phyloP scores from a whole-genome alignment of 1,140 invertebrate genomes.

The Argopecten irradians region DNA sequence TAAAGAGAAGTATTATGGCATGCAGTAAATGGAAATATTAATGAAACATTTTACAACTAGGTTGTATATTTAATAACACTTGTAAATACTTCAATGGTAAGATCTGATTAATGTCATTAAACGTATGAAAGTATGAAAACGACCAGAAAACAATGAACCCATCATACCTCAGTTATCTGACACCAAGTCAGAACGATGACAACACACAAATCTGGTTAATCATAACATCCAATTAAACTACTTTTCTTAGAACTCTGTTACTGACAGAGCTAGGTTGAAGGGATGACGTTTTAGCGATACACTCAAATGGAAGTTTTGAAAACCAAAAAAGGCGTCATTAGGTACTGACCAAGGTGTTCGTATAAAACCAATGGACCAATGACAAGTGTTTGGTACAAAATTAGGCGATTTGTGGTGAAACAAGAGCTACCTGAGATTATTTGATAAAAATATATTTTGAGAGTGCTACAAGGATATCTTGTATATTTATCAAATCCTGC shows the following conservation, averaged over 20 bases:
- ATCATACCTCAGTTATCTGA: background rate
- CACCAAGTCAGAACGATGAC: background rate
- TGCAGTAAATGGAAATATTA: background rate
- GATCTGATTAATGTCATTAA: background rate
- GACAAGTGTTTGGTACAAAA: background rate
- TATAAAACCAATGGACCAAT: background rate
- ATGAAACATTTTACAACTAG: background rate
- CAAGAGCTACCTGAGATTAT: slow-evolving; percentile 7
- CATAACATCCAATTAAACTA: background rate
- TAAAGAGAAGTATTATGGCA: background rate
- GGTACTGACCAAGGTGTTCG: background rate
- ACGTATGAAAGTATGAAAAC: slow-evolving; percentile 9
- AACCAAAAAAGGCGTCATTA: background rate
- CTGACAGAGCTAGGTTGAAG: background rate
- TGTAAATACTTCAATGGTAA: background rate
- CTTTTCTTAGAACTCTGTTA: background rate
- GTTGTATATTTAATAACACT: background rate
- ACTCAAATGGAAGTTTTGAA: background rate
- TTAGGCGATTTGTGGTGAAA: background rate
- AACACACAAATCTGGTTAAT: background rate
- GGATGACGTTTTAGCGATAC: background rate
- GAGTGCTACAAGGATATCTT: background rate
- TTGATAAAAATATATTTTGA: background rate
- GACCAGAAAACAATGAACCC: background rate
- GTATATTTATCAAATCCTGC: background rate